Conservation (phyloP, 2,113 vertebrate species). For the Dromaius novaehollandiae region DNA sequence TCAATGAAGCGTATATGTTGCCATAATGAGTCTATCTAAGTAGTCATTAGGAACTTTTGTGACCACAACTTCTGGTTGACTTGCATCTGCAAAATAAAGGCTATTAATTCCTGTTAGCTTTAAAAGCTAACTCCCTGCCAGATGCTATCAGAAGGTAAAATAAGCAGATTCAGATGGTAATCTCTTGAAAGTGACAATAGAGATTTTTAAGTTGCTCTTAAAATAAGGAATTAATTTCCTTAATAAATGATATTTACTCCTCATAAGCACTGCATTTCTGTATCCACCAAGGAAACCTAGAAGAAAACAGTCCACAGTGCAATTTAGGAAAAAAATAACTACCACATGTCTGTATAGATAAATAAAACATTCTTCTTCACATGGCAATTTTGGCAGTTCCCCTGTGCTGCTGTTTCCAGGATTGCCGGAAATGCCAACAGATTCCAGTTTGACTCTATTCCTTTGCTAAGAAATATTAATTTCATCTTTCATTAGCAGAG, state of each 20-base stretch:
- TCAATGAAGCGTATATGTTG: rapidly evolving
- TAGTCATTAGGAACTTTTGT: background rate
- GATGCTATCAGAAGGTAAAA: background rate
- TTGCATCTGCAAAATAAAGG: background rate
- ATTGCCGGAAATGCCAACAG: background rate
- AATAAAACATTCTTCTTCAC: background rate
- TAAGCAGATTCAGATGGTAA: background rate
- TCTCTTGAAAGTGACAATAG: background rate
- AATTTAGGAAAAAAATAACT: background rate
- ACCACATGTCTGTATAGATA: background rate
- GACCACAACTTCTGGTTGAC: background rate
- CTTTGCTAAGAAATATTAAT: background rate
- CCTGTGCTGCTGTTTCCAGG: background rate
- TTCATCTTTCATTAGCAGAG: background rate
- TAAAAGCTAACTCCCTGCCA: background rate
- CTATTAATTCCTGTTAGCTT: background rate
- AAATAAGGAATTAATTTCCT: background rate
- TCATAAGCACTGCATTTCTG: background rate
- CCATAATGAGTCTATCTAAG: background rate
- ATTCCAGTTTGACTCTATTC: background rate
- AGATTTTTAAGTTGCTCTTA: background rate
- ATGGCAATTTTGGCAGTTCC: background rate
- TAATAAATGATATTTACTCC: background rate
- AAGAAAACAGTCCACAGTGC: background rate
- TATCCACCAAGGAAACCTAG: background rate